Conservation (phyloP, 2,113 vertebrate genomes). For the Apistogramma diplotaenia region DNA sequence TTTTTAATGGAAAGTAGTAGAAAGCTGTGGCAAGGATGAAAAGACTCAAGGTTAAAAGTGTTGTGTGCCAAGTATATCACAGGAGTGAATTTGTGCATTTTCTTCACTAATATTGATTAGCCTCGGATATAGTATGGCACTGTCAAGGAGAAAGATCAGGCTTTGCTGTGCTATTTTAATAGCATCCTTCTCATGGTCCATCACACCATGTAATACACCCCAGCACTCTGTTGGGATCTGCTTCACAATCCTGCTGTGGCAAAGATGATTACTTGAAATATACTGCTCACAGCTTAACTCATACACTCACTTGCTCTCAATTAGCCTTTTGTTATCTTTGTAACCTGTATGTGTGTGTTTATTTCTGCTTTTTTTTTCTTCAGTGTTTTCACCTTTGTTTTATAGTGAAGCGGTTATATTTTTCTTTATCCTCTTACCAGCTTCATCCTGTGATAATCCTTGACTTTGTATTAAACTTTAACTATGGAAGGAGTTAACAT, state of each 20-base stretch:
- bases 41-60: constrained; percentile 5
- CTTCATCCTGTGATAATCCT: background rate
- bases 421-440: background rate
- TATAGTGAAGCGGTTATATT: background rate
- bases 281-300: background rate
- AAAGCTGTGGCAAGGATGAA: background rate
- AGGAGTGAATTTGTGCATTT: constrained; percentile 3
- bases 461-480: background rate
- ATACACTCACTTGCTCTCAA: accelerated
- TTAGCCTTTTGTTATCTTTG: background rate
- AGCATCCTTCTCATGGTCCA: background rate
- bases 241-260: background rate
- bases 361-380: no score
- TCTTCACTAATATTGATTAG: background rate
- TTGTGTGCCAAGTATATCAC: background rate
- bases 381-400: accelerated
- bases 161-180: background rate
- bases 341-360: background rate
- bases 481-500: background rate
- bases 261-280: background rate
- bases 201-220: background rate
- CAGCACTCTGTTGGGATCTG: background rate
- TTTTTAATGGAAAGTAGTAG: background rate
- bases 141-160: background rate
- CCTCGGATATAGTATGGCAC: background rate